Conservation (phyloP, 64 coral and sea anemone genomes). For the Montipora foliosa region DNA sequence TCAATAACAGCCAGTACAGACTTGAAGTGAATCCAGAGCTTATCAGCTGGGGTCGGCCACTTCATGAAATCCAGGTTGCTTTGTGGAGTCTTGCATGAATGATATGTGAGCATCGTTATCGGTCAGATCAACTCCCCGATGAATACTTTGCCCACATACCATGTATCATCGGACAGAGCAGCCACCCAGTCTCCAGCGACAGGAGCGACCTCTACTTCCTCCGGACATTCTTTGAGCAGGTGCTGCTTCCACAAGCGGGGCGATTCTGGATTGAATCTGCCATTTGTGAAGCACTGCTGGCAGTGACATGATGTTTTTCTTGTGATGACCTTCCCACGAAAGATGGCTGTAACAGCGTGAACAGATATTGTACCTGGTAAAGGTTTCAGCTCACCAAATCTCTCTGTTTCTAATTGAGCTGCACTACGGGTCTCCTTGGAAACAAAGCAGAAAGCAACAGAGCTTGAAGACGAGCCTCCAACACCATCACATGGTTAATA, state of each 20-base stretch:
- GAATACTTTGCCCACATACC: slow-evolving; percentile 34
- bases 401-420: no score
- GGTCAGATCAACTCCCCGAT: not conserved
- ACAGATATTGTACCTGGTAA: slow-evolving; percentile 64
- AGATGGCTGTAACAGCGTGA: slow-evolving; percentile 28
- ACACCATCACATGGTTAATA: not conserved
- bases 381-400: not conserved
- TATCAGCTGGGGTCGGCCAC: no score
- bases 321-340: slow-evolving; percentile 16
- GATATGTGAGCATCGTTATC: not conserved
- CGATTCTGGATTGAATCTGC: no score
- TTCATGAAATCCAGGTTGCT: no score
- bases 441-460: not conserved
- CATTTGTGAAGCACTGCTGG: no score
- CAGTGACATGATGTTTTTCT: not conserved
- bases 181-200: slow-evolving; percentile 14
- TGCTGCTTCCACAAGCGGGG: no score
- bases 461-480: slow-evolving; percentile 19
- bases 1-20: no score
- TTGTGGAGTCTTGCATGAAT: no score
- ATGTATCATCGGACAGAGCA: slow-evolving; percentile 16
- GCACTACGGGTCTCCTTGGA: not conserved
- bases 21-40: no score
- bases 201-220: not conserved
- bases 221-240: not conserved